Conservation (phyloP, 2,797 vertebrate species). For the Melanotaenia maccullochi region DNA sequence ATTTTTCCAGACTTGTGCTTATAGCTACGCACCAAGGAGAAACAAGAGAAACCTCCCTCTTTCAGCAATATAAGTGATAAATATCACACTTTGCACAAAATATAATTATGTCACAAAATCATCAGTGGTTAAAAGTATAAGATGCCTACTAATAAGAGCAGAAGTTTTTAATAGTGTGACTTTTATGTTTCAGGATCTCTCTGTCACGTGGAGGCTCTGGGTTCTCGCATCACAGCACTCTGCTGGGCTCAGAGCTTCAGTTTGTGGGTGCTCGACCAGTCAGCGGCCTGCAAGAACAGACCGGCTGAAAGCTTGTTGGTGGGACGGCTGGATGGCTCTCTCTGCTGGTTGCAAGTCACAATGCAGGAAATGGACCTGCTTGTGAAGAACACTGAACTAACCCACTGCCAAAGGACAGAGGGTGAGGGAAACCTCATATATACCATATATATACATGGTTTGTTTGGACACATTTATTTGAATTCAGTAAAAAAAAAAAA, state of each 20-base stretch:
- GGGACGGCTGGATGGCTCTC: slow-evolving; percentile 84
- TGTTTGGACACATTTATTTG: background rate
- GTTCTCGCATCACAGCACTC: slow-evolving; percentile 82
- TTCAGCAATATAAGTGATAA: background rate
- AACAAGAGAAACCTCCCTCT: background rate
- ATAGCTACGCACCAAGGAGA: background rate
- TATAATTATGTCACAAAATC: background rate
- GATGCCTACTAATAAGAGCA: background rate
- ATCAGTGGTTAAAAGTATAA: background rate
- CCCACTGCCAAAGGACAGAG: slow-evolving; percentile 81
- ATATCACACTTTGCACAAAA: background rate
- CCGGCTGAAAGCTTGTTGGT: slow-evolving; percentile 80
- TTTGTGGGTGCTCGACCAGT: slow-evolving; percentile 68
- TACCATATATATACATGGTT: no score
- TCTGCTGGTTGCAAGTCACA: slow-evolving; percentile 84
- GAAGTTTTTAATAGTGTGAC: background rate
- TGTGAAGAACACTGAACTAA: slow-evolving; percentile 77
- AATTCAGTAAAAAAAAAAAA: background rate
- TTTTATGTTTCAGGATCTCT: slow-evolving; percentile 71
- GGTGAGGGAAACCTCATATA: slow-evolving; percentile 55
- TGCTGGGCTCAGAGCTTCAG: slow-evolving; percentile 81
- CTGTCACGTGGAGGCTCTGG: slow-evolving; percentile 80
- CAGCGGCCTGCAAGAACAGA: slow-evolving; percentile 50
- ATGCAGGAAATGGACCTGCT: slow-evolving; percentile 72
- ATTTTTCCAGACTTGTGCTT: no score